Conservation (phyloP, 1,140 invertebrate species). For the Theocolax elegans region DNA sequence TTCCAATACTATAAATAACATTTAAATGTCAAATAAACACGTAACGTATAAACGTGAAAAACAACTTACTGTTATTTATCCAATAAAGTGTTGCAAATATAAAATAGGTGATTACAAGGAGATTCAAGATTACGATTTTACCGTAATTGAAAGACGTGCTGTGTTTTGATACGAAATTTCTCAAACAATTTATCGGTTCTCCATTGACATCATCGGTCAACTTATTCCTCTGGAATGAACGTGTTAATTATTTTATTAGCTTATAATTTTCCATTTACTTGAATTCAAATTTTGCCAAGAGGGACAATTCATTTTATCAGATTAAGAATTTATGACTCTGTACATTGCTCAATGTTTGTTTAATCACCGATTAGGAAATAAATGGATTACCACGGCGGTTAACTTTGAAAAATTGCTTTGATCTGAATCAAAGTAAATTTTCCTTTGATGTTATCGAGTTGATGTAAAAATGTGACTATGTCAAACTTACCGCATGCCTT, state of each 20-base stretch:
- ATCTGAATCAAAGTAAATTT: constrained; percentile 2
- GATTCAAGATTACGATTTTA: constrained; percentile 10
- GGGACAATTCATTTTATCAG: no score
- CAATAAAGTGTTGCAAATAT: constrained; percentile 28
- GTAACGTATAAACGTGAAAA: background rate
- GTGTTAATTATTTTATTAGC: constrained; percentile 5
- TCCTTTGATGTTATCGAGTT: background rate
- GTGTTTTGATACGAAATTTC: background rate
- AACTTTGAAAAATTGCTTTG: background rate
- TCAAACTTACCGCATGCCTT: constrained; percentile 15
- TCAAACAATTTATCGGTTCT: background rate
- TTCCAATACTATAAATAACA: background rate
- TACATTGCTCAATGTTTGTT: no score
- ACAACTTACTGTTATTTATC: constrained; percentile 12
- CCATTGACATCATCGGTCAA: background rate
- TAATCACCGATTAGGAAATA: background rate
- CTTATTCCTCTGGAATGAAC: constrained; percentile 13
- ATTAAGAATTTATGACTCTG: no score
- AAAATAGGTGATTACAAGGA: constrained; percentile 25
- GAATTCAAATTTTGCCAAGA: constrained; percentile 1
- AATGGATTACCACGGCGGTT: background rate
- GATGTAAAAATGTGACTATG: background rate
- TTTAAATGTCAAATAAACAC: background rate
- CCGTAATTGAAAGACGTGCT: background rate
- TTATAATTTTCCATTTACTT: background rate